These are phyloP conservation scores for Clitarchus hookeri DNA, from an alignment of 2,888 invertebrate species.

Conservation along the genomic window DNA sequence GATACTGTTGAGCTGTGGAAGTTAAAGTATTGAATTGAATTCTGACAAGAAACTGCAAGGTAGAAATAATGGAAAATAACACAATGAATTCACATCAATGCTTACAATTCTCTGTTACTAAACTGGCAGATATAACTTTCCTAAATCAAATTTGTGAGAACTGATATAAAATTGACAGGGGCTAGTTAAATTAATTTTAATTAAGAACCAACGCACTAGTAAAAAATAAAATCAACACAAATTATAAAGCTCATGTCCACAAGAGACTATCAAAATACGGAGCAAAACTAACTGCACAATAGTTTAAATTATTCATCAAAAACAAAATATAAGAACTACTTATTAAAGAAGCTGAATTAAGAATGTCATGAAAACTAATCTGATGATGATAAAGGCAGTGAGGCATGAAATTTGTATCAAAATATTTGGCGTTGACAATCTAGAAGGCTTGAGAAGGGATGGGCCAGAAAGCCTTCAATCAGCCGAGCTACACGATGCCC, in stretches of 20 bases:
- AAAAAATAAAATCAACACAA: neutral
- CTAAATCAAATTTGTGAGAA: neutral
- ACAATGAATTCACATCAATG: no score
- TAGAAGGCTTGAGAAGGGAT: neutral
- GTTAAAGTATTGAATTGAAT: no score
- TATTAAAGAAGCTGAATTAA: neutral
- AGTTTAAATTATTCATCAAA: neutral
- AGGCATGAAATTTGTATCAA: constrained; percentile 1
- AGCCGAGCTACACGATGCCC: no score
- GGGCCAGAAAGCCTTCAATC: neutral
- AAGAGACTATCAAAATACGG: neutral
- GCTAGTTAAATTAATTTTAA: neutral
- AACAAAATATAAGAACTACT: neutral
- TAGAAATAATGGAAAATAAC: no score
- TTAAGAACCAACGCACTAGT: neutral
- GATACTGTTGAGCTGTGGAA: no score
- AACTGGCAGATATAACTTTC: no score
- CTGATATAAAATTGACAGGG: neutral
- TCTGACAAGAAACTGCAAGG: no score
- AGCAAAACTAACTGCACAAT: neutral
- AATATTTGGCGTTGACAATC: neutral
- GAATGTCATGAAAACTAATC: neutral
- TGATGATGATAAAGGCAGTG: neutral
- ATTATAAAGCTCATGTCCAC: neutral
- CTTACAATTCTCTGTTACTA: no score